Evolutionary conservation across 2,113 vertebrate species (phyloP).

Genomic region (Hyla sarda): DNA sequence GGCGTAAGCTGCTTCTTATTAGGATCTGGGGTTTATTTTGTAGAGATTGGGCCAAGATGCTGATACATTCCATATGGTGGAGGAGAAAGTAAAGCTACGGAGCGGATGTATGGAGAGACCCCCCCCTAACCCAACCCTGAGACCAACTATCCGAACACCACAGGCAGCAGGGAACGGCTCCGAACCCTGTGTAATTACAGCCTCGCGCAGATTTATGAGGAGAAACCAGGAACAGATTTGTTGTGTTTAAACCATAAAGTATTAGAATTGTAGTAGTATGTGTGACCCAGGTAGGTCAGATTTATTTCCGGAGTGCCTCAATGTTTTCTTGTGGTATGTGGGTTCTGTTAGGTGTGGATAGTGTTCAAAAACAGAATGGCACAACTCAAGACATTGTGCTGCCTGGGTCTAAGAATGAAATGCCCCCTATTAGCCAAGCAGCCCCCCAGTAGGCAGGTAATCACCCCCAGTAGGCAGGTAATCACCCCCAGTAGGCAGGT

Average conservation of each 20-base stretch:
- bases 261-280: neutral
- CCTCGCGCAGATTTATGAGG: neutral
- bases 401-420: no score
- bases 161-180: neutral
- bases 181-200: neutral
- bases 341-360: no score
- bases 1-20: conserved; percentile 42
- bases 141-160: neutral
- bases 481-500: no score
- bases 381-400: no score
- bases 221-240: neutral
- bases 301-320: neutral
- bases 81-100: neutral
- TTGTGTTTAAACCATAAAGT: neutral
- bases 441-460: no score
- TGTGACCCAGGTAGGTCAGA: neutral
- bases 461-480: no score
- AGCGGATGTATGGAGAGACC: neutral
- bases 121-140: neutral
- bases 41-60: conserved; percentile 11
- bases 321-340: neutral
- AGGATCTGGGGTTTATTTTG: conserved; percentile 10
- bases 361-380: no score
- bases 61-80: conserved; percentile 39
- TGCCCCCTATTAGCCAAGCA: no score